Evolutionary conservation across 2,888 invertebrate species (phyloP), one percentile per base, ranked within the genome.

Genomic region (Leptura quadrifasciata): DNA sequence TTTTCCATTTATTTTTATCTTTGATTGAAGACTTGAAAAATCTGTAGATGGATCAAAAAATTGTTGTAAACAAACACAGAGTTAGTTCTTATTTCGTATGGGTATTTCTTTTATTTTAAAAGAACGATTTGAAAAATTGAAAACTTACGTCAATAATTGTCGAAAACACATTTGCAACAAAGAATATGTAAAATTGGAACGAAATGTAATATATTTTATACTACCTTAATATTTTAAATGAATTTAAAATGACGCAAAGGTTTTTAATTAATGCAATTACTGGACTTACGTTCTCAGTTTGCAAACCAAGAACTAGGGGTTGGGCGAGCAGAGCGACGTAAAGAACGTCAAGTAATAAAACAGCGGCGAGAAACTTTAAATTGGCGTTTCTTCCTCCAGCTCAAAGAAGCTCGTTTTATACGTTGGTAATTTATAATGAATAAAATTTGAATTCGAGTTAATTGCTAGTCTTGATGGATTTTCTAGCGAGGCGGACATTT

Each of bases 361-460:
- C 82, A 83, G 85, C 84, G 82, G 83, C 83, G 84, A 84, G 87
- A 88, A 89, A 89, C 88, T 88, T 89, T 89, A 88, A 88, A 89
- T 89, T 89, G 88, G 88, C 88, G 86, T 88, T 89, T 88, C 88
- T 88, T 88, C 88, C 85, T 84, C 71, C 83, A 84, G 80, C 86
- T 88, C 88, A 88, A 88, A 88, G 88, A 88, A 88, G 86, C 86
- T 86, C 87, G 87, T 88, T 88, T 88, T 88, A 88, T 88, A 88
- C 87, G 86, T 87, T 87, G 87, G 89, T 88, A 89, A 89, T 89
- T 89, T 89, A 89, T 89, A 89, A 89, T 89, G 89, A 89, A 89
- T 89, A 89, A 89, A 89, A 89, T 89, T 89, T 88, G 88, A 89
- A 89, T 89, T 89, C 88, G 86, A 88, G 88, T 89, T 89, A 89